Base-by-base conservation (phyloP, 2,888 invertebrate species). In the Reticulitermes lucifugus region DNA sequence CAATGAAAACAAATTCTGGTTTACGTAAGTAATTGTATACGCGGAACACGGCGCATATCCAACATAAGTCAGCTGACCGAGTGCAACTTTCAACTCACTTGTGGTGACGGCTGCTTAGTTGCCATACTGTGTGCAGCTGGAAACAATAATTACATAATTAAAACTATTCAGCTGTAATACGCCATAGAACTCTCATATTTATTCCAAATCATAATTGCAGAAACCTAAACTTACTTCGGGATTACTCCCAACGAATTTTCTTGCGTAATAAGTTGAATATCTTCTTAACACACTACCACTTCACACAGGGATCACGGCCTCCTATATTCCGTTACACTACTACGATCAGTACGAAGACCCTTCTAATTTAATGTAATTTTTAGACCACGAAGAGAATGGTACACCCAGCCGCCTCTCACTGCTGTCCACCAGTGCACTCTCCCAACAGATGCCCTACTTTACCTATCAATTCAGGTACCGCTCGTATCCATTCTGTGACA, bases 91-190 rank as follows among this genome's bases (percentile, higher is more conserved):
- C 60, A 81, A 65, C 22, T 81, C 65, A 81, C 65, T 81, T 81
- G n/a, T 77, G 65, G 43, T 81, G 41, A 81, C 81, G 70, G 81
- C 65, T 81, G 81, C 81, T 81, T 43, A 81, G 81, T 81, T 81
- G 81, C 60, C 43, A 81, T 65, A 60, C 81, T 25, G 60, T 22
- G 3, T 81, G 60, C 81, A 65, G 43, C 25, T 81, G 81, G 25
- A 70, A 77, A 46, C 14, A 73, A 73, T 41, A 77, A 77, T 77
- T 77, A 77, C 77, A n/a, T 77, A 46, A 77, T 77, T 77, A 51
- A 22, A 77, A 46, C 51, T n/a, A 41, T 46, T 21, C 22, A 12
- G 9, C n/a, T n/a, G n/a, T 46, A 46, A n/a, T 46, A n/a, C 46
- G 46, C 21, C 46, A 7, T n/a, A 46, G 12, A 77, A 46, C 21